phyloP scores from a whole-genome alignment of 2,888 invertebrate species.

The Arctia plantaginis region DNA sequence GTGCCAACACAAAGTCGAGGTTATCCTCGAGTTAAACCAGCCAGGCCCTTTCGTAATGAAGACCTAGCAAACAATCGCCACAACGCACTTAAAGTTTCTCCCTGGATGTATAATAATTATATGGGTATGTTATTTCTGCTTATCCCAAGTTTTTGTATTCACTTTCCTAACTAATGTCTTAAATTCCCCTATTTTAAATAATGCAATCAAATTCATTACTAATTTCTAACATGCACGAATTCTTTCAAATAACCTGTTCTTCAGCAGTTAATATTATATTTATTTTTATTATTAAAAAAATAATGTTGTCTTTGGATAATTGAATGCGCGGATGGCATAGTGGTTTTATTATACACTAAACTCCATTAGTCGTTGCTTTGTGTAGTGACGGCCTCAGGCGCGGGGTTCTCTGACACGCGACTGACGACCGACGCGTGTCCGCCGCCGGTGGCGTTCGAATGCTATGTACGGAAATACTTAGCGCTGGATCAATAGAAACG shows the following conservation, averaged over 20 bases:
- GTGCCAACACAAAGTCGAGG: conserved; percentile 33
- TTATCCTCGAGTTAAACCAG: conserved; percentile 74
- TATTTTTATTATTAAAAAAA: not conserved
- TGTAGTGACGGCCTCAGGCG: too few species aligned
- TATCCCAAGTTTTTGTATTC: not conserved
- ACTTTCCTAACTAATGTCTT: not conserved
- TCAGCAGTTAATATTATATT: too few species aligned
- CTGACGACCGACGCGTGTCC: too few species aligned
- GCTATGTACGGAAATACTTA: too few species aligned
- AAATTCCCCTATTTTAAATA: not conserved
- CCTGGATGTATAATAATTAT: conserved; percentile 61
- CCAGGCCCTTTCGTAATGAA: conserved; percentile 74
- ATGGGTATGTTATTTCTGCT: conserved; percentile 30
- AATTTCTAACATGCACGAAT: not conserved
- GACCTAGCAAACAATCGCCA: conserved; percentile 57
- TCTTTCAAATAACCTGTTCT: not conserved
- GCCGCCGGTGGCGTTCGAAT: too few species aligned
- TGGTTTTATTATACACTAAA: too few species aligned
- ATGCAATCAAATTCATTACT: not conserved
- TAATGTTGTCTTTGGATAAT: too few species aligned
- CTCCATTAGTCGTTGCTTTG: too few species aligned
- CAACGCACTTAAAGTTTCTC: conserved; percentile 55
- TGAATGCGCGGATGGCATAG: too few species aligned
- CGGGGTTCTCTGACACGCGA: too few species aligned
- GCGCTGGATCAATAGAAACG: too few species aligned